Evolutionary conservation across 2,888 invertebrate species (phyloP).

Genomic region (Fabriciana adippe): DNA sequence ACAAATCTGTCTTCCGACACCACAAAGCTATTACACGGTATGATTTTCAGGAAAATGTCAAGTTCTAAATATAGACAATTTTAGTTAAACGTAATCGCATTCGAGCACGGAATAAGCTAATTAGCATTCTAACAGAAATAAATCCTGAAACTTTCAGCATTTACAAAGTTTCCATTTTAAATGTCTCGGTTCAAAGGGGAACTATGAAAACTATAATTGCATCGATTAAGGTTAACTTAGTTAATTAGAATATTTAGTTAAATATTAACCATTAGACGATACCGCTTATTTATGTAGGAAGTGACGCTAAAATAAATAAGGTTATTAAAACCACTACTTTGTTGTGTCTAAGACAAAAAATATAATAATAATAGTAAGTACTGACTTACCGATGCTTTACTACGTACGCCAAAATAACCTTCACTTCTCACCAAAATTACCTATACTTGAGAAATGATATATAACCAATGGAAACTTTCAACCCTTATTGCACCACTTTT

Average conservation of each 20-base stretch:
- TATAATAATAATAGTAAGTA: no score
- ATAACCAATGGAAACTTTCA: no score
- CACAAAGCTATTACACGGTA: slow-evolving; percentile 17
- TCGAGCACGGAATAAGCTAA: slow-evolving; percentile 48
- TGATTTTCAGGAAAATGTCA: slow-evolving; percentile 33
- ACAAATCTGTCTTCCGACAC: slow-evolving; percentile 5
- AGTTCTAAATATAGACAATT: slow-evolving; percentile 38
- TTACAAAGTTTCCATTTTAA: slow-evolving; percentile 43
- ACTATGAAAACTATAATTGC: slow-evolving; percentile 26
- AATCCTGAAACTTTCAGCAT: slow-evolving; percentile 44
- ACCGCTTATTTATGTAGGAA: no score
- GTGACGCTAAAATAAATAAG: no score
- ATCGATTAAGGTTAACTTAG: slow-evolving; percentile 19
- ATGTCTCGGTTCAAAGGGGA: slow-evolving; percentile 38
- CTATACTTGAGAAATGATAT: no score
- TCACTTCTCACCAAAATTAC: no score
- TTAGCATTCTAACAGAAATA: slow-evolving; percentile 47
- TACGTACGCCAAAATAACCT: no score
- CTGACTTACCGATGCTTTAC: no score
- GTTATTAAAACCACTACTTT: no score
- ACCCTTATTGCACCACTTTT: no score
- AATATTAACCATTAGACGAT: no score
- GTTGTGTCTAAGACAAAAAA: no score
- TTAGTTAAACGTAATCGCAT: slow-evolving; percentile 43
- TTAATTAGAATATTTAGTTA: slow-evolving; percentile 9